Conservation (phyloP, 2,888 invertebrate species). For the Aethes cnicana region DNA sequence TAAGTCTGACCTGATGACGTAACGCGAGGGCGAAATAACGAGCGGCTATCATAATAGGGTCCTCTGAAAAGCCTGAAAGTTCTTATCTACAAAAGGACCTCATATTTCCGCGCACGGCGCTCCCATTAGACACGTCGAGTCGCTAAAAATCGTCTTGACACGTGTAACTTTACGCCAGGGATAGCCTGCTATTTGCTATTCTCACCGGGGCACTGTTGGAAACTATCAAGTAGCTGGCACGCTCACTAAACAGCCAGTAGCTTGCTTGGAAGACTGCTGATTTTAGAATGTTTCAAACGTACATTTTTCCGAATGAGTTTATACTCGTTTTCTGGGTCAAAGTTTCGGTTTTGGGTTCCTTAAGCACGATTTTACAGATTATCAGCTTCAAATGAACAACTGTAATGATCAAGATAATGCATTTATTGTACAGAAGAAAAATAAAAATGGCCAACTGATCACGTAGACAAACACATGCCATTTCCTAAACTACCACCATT, state of each 20-base stretch:
- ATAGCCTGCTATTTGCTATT: conserved; percentile 47
- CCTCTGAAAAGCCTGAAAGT: conserved; percentile 31
- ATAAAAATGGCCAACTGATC: no score
- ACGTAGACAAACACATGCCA: no score
- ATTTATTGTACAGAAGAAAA: no score
- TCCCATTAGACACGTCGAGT: conserved; percentile 39
- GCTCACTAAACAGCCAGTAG: not conserved
- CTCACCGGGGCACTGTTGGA: conserved; percentile 38
- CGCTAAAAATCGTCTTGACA: conserved; percentile 44
- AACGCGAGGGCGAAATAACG: conserved; percentile 15
- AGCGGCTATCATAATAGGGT: conserved; percentile 22
- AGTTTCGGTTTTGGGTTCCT: no score
- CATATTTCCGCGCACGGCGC: conserved; percentile 32
- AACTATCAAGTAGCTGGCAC: conserved; percentile 12
- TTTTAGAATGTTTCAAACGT: no score
- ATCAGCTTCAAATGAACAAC: no score
- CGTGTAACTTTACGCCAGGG: conserved; percentile 39
- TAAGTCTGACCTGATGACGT: conserved; percentile 25
- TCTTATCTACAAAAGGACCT: conserved; percentile 41
- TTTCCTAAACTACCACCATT: no score
- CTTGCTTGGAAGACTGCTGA: no score
- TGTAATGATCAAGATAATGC: no score
- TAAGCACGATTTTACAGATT: no score
- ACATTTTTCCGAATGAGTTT: no score
- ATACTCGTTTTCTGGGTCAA: no score